phyloP scores from a whole-genome alignment of 2,888 invertebrate species.

The Ariolimax columbianus region DNA sequence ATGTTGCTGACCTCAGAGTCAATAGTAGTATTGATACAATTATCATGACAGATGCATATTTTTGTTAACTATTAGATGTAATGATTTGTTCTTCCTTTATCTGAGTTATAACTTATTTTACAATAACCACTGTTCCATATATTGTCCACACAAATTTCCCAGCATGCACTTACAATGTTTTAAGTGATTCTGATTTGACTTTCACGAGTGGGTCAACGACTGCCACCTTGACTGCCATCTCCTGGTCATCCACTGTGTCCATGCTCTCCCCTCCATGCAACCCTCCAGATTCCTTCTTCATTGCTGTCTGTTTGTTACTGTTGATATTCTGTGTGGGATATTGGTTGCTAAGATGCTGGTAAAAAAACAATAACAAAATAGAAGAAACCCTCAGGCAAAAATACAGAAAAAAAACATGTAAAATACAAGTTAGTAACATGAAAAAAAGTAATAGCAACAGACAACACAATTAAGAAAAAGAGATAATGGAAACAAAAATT shows the following conservation, averaged over 20 bases:
- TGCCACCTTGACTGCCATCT: constrained; percentile 1
- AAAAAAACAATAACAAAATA: background rate
- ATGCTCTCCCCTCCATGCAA: constrained; percentile 37
- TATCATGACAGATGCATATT: no score
- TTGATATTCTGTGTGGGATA: background rate
- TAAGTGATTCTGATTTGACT: constrained; percentile 27
- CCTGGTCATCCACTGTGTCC: background rate
- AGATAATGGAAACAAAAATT: no score
- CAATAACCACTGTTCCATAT: no score
- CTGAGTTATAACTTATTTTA: no score
- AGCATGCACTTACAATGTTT: constrained; percentile 41
- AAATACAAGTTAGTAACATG: background rate
- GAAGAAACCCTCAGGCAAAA: background rate
- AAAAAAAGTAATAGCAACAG: no score
- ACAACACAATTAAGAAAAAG: no score
- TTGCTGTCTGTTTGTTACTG: background rate
- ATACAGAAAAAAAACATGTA: background rate
- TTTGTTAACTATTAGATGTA: no score
- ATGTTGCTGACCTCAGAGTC: no score
- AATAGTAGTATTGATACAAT: no score
- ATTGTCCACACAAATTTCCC: background rate
- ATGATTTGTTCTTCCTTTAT: no score
- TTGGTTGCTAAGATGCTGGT: constrained; percentile 35
- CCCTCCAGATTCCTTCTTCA: constrained; percentile 22
- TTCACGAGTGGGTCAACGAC: constrained; percentile 4